Conservation (phyloP, 2,888 invertebrate genomes). For the Blastobasis adustella region DNA sequence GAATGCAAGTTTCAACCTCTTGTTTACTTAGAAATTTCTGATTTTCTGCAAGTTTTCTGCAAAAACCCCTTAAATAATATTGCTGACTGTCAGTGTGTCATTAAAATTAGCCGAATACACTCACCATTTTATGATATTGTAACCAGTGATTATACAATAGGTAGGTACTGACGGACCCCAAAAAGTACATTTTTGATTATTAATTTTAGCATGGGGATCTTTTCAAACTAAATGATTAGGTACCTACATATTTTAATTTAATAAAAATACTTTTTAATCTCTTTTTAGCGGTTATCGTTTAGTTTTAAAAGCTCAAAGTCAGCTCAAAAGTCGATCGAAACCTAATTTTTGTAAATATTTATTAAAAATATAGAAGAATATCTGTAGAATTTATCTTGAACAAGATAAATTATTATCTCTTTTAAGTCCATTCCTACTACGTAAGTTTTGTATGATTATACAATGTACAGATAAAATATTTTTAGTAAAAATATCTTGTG, state of each 20-base stretch:
- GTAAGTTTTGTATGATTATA: slow-evolving; percentile 48
- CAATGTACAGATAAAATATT: slow-evolving; percentile 37
- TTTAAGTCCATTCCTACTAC: slow-evolving; percentile 53
- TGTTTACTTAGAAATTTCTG: too few species aligned
- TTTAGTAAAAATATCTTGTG: slow-evolving; percentile 23
- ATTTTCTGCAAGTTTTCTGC: too few species aligned
- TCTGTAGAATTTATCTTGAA: slow-evolving; percentile 21
- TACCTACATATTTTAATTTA: too few species aligned
- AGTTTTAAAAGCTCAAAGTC: slow-evolving; percentile 70
- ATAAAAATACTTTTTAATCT: slow-evolving; percentile 22
- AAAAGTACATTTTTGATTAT: background rate
- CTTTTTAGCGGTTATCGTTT: slow-evolving; percentile 29
- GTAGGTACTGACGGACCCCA: too few species aligned
- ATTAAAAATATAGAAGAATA: slow-evolving; percentile 28
- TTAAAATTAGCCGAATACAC: too few species aligned
- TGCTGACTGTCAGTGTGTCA: too few species aligned
- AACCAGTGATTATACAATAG: too few species aligned
- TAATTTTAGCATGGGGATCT: slow-evolving; percentile 19
- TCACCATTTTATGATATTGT: too few species aligned
- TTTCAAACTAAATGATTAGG: slow-evolving; percentile 19
- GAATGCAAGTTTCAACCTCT: too few species aligned
- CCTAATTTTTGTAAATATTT: slow-evolving; percentile 50
- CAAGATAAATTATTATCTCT: background rate
- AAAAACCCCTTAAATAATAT: too few species aligned
- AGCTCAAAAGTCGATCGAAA: slow-evolving; percentile 56